Percentiles rank a stretch among this genome's conserved stretches.
Conservation (phyloP, 2,113 vertebrate genomes). For the Suricata suricatta region DNA sequence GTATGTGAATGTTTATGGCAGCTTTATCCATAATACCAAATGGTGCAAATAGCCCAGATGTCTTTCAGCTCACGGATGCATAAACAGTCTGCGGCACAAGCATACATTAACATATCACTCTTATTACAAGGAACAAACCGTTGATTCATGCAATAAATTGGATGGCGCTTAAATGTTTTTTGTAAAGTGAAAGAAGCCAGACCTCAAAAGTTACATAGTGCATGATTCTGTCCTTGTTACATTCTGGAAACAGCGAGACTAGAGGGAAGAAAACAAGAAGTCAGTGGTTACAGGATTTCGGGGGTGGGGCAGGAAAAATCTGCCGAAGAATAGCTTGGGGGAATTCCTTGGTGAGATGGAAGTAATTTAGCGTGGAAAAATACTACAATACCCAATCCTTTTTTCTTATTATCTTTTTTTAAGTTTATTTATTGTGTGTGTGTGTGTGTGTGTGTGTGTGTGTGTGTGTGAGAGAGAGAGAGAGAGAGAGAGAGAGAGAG, state of each 20-base stretch:
- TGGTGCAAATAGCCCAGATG: background rate
- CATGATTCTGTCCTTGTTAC: background rate
- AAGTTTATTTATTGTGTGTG: no score
- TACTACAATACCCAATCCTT: background rate
- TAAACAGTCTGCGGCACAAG: background rate
- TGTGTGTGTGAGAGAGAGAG: no score
- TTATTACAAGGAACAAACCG: background rate
- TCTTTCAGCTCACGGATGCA: background rate
- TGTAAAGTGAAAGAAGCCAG: background rate
- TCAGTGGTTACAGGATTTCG: background rate
- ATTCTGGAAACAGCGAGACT: background rate
- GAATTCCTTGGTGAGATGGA: background rate
- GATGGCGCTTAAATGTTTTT: background rate
- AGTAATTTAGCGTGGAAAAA: background rate
- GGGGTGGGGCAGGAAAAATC: rapidly evolving
- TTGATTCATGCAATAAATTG: background rate
- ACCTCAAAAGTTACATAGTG: background rate
- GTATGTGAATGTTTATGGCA: background rate
- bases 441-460: no score
- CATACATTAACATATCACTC: background rate
- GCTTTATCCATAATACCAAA: background rate
- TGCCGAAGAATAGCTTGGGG: rapidly evolving
- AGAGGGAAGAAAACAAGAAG: background rate
- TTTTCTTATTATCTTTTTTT: no score
- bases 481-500: no score